Percentiles rank a stretch among this genome's conserved stretches.
Conservation (phyloP, 2,113 vertebrate species). For the Hippopotamus amphibius region DNA sequence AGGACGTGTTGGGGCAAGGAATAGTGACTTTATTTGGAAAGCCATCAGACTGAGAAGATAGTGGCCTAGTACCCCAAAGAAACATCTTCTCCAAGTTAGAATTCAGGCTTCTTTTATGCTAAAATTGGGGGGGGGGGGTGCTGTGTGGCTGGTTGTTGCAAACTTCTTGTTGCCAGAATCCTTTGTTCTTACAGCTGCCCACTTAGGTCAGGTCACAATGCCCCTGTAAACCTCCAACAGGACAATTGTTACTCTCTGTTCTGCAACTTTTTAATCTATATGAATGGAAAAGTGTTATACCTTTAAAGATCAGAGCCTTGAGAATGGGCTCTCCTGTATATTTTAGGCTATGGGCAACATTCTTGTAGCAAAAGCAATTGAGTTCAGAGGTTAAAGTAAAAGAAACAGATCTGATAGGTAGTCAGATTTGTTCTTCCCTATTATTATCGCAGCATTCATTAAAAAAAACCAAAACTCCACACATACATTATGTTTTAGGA, state of each 20-base stretch:
- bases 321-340: background rate
- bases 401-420: background rate
- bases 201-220: background rate
- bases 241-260: background rate
- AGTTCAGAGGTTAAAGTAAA: background rate
- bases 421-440: background rate
- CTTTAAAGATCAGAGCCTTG: background rate
- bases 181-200: background rate
- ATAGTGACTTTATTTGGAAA: background rate
- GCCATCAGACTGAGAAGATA: background rate
- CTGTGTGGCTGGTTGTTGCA: background rate
- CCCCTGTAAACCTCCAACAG: background rate
- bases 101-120: background rate
- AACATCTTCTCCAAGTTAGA: background rate
- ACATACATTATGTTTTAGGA: background rate
- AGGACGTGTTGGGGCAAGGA: background rate
- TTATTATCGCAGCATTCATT: background rate
- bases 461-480: background rate
- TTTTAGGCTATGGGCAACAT: background rate
- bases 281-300: background rate
- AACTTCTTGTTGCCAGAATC: background rate
- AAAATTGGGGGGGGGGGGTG: background rate
- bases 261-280: background rate
- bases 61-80: background rate
- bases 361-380: background rate